Evolutionary conservation across 2,797 vertebrate genomes (phyloP), one percentile per base, ranked within the genome.

Genomic region (Oreochromis mossambicus): DNA sequence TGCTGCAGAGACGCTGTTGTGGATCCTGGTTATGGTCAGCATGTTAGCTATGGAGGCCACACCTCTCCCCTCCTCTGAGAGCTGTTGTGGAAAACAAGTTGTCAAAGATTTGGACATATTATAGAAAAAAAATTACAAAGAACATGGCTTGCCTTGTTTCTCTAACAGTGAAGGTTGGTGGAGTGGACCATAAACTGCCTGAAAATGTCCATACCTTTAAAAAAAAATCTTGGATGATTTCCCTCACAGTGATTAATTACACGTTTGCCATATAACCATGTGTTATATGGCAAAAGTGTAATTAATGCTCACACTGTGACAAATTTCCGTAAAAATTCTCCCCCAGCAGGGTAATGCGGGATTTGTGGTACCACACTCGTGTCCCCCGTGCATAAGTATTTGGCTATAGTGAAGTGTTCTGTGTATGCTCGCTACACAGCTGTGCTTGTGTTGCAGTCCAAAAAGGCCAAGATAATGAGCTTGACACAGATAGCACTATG

Each of bases 1-100:
- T n/a, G 92, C 97, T 46, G 97, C 96, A 83, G 14, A 17, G 9
- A 97, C 79, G 6, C 95, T 93, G 14, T 98, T 98, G 94, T 98
- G 96, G 81, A 98, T 97, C 81, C 97, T 95, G 36, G 97, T 96
- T 77, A 98, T 93, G 5, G 97, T 97, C 80, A 98, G 89, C 97
- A 98, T 98, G 93, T 88, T 95, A 43, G 97, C 95, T 48, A 98
- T 98, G 80, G 96, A 96, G 4, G 96, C 96, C 84, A 98, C 96
- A 1, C 98, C 97, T 36, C 95, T 94, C 3, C 97, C 97, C 90
- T 97, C 96, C 6, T 95, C 91, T 52, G 97, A 97, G 66, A 98
- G 93, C 98, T 98, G 92, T 19, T 82, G 70, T 75, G 77, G 46
- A 77, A n/a, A 70, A 14, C 5, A n/a, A 66, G 15, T 79, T 46